phyloP scores from a whole-genome alignment of 2,888 invertebrate genomes.

The Morpho achilles region DNA sequence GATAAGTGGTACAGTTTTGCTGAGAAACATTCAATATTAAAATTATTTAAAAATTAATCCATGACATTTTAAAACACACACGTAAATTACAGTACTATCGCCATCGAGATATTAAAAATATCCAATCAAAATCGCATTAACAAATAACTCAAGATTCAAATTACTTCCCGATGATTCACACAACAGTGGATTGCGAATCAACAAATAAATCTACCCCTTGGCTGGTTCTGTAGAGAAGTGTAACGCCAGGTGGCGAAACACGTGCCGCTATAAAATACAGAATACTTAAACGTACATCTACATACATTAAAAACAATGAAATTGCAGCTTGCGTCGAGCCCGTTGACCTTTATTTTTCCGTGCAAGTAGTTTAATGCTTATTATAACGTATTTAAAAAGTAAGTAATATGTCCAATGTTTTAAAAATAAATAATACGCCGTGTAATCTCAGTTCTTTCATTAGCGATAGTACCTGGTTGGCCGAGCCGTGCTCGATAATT shows the following conservation, averaged over 20 bases:
- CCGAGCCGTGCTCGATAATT: no score
- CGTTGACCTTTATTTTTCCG: slow-evolving; percentile 27
- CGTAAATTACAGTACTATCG: no score
- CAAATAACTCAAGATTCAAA: slow-evolving; percentile 1
- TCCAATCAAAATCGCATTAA: not conserved
- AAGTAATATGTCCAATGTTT: slow-evolving; percentile 2
- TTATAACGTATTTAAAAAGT: slow-evolving; percentile 6
- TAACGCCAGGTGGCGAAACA: slow-evolving; percentile 24
- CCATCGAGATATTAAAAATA: not conserved
- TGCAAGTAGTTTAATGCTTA: slow-evolving; percentile 12
- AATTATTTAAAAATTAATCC: no score
- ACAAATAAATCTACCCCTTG: slow-evolving; percentile 12
- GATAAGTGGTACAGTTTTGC: no score
- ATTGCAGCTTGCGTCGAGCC: slow-evolving; percentile 27
- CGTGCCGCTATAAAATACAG: slow-evolving; percentile 23
- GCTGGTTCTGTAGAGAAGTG: slow-evolving; percentile 8
- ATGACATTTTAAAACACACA: no score
- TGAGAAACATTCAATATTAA: no score
- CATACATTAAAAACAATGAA: slow-evolving; percentile 26
- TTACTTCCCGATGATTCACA: slow-evolving; percentile 12
- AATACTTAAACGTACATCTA: slow-evolving; percentile 21
- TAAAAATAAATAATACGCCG: no score
- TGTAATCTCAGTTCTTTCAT: no score
- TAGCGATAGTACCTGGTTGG: no score
- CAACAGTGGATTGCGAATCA: slow-evolving; percentile 8